Base-by-base conservation (phyloP, 2,888 invertebrate genomes). In the Heteromurus nitidus region DNA sequence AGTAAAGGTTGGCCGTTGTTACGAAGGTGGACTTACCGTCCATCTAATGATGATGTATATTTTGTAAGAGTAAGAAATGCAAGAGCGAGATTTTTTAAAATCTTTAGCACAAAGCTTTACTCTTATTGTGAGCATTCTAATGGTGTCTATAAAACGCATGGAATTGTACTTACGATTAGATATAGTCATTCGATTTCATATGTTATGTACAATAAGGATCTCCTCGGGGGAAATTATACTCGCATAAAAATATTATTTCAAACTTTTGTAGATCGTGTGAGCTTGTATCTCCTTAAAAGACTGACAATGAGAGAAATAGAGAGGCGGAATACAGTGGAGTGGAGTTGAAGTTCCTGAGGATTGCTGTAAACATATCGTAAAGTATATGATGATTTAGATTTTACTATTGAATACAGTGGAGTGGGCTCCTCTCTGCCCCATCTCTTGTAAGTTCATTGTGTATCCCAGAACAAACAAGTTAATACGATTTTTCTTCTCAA, bases 301-400 rank as follows among this genome's bases (percentile, higher is more conserved):
- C n/a, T n/a, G n/a, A n/a, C n/a, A n/a, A 58, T 30, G 58, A 62
- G 58, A 74, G 55, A 62, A 60, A 42, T 62, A 64, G 64, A 65
- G 58, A 70, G 70, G 58, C 31, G 22, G 18, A 26, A n/a, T 28
- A 20, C 47, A 36, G 16, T 26, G n/a, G n/a, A n/a, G n/a, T n/a
- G n/a, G n/a, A n/a, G 26, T 60, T 60, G 28, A 53, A 31, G 18
- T 73, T 74, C 53, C 31, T 24, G 58, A 68, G 62, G 60, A 58
- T 58, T 47, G 68, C 68, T 44, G 62, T 76, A 76, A 76, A 76
- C 76, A 76, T 68, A 60, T 68, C 76, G 58, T 76, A 76, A 76
- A 76, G 44, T 50, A 76, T 76, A n/a, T 76, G 68, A 76, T 58
- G 31, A 50, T 68, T 76, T 76, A 36, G 62, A 76, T 47, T 58